These are phyloP conservation scores for Brienomyrus brachyistius DNA, from an alignment of 2,113 vertebrate genomes.

Conservation along the genomic window DNA sequence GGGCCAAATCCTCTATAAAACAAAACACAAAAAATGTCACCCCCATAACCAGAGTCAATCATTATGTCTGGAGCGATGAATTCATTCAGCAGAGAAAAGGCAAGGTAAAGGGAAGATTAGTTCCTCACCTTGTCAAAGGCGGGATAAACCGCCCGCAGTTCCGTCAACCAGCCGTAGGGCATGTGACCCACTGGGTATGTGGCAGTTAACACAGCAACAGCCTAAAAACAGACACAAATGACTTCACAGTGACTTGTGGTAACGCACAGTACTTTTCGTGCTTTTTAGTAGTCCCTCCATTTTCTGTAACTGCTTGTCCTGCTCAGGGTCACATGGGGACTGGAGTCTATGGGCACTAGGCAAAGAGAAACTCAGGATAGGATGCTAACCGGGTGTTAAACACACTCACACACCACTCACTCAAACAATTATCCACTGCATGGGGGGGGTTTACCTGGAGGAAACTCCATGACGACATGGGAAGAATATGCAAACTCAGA, in stretches of 20 bases:
- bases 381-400: too few species aligned
- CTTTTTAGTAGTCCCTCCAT: background rate
- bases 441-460: background rate
- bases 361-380: too few species aligned
- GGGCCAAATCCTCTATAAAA: background rate
- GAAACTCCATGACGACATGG: background rate
- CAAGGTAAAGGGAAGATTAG: background rate
- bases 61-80: background rate
- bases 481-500: background rate
- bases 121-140: conserved; percentile 90
- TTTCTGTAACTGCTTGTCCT: too few species aligned
- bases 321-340: too few species aligned
- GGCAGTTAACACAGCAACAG: conserved; percentile 90
- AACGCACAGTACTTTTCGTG: background rate
- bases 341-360: too few species aligned
- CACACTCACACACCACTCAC: too few species aligned
- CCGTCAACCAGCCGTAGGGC: conserved; percentile 97
- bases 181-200: conserved; percentile 97
- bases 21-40: background rate
- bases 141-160: conserved; percentile 90
- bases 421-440: background rate
- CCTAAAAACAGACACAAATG: conserved; percentile 60
- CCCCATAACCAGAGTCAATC: background rate
- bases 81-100: background rate
- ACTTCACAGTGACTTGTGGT: background rate